These are phyloP conservation scores for Protophormia terraenovae DNA, from an alignment of 2,888 invertebrate species.

Conservation along the genomic window DNA sequence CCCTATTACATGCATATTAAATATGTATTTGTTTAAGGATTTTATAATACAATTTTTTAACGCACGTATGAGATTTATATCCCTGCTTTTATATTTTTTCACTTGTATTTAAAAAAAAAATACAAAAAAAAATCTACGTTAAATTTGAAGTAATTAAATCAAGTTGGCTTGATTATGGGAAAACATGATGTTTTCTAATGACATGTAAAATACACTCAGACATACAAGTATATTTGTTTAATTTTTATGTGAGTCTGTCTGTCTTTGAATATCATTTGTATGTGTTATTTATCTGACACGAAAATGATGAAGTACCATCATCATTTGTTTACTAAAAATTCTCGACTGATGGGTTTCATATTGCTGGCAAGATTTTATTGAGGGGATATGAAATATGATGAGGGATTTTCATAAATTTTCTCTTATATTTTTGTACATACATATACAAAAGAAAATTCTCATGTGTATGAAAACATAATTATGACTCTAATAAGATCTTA, in stretches of 20 bases:
- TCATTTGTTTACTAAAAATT: background rate
- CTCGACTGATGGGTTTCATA: background rate
- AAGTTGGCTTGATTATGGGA: slow-evolving; percentile 39
- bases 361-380: background rate
- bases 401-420: background rate
- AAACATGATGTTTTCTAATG: slow-evolving; percentile 51
- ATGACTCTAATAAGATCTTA: background rate
- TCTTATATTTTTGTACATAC: background rate
- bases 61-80: slow-evolving; percentile 32
- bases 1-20: background rate
- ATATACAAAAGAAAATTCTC: background rate
- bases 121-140: slow-evolving; percentile 21
- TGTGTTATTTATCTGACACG: slow-evolving; percentile 1
- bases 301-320: slow-evolving; percentile 1
- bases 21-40: background rate
- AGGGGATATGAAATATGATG: background rate
- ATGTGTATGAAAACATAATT: background rate
- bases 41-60: background rate
- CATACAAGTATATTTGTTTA: background rate
- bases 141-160: slow-evolving; percentile 56
- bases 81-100: background rate
- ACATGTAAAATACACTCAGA: background rate
- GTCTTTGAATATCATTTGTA: background rate
- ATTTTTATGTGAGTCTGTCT: background rate
- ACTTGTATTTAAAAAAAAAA: background rate